Evolutionary conservation across 2,797 vertebrate genomes (phyloP).

Genomic region (Danio kyathit): DNA sequence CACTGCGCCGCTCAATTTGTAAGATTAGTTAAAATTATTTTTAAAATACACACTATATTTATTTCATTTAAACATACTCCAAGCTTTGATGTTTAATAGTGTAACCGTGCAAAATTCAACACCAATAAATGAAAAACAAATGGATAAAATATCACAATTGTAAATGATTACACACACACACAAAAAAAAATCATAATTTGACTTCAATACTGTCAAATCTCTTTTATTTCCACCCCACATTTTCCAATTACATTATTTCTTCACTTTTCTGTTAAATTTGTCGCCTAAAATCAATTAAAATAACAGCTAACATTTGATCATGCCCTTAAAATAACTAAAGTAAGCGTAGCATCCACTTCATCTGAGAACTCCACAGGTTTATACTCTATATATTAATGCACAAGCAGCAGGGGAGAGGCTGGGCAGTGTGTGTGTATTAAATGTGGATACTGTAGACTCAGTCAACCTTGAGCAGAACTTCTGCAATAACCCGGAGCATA

Average conservation of each 20-base stretch:
- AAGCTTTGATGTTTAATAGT: neutral
- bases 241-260: neutral
- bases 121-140: neutral
- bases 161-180: neutral
- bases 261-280: neutral
- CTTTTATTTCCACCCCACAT: no score
- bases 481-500: constrained; percentile 3
- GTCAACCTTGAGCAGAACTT: constrained; percentile 8
- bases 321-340: neutral
- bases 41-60: neutral
- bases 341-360: neutral
- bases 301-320: neutral
- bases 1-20: no score
- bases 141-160: neutral
- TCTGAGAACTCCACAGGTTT: neutral
- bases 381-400: neutral
- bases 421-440: constrained; percentile 10
- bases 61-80: neutral
- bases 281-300: neutral
- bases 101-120: neutral
- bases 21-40: no score
- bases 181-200: neutral
- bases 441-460: constrained; percentile 4
- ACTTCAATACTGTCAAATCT: neutral
- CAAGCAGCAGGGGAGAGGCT: neutral